A percentile compares a stretch with the other conserved stretches of the same genome.
Evolutionary conservation across 1,140 invertebrate species (phyloP).

Genomic region (Zaprionus lachaisei): DNA sequence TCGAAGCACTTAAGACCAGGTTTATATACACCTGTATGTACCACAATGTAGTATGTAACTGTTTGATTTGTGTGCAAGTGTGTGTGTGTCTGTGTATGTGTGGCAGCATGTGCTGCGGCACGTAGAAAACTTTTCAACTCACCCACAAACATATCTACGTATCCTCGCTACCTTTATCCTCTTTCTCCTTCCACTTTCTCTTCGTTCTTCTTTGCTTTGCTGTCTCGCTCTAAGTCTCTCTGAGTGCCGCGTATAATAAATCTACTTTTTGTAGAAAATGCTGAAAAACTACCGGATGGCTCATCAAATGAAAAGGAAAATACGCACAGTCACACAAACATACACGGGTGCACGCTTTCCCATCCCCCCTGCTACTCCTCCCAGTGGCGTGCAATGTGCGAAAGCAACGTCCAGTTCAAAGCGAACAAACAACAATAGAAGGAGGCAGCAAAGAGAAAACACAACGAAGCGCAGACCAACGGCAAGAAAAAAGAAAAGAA

Average conservation of each 20-base stretch:
- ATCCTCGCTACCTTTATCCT: not conserved
- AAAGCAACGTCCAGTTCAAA: constrained; percentile 63
- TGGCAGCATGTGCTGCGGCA: constrained; percentile 7
- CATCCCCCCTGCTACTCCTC: not conserved
- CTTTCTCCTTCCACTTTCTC: not conserved
- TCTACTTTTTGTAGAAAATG: constrained; percentile 58
- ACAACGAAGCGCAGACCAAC: not conserved
- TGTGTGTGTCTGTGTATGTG: constrained; percentile 6
- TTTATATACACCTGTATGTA: constrained; percentile 12
- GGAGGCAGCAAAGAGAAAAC: constrained; percentile 18
- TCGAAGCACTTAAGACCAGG: not conserved
- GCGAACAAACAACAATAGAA: constrained; percentile 55
- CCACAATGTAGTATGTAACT: not conserved
- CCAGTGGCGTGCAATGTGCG: constrained; percentile 10
- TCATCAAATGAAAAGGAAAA: constrained; percentile 58
- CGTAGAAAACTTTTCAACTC: constrained; percentile 32
- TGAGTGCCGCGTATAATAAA: constrained; percentile 62
- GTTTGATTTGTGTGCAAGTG: not conserved
- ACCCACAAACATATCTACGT: not conserved
- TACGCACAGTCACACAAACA: constrained; percentile 40
- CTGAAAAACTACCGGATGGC: constrained; percentile 54
- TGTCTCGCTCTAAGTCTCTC: constrained; percentile 15
- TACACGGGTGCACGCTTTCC: not conserved
- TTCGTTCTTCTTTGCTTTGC: not conserved
- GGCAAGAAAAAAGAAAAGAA: not conserved